Conservation (phyloP, 1,140 invertebrate species). For the Leptoteleia sp. region DNA sequence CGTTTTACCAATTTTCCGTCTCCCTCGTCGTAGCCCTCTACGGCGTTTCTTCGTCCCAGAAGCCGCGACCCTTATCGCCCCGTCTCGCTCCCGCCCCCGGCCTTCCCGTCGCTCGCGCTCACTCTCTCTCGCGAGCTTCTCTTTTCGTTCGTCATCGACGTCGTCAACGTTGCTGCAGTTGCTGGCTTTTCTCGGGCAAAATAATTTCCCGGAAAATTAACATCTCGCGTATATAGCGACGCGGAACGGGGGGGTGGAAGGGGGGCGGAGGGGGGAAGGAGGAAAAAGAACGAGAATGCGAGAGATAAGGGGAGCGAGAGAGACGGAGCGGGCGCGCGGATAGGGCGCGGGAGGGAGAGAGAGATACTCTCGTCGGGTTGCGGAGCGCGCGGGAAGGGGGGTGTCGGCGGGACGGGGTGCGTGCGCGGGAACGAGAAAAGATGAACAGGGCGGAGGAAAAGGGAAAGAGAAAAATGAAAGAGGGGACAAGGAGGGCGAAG, state of each 20-base stretch:
- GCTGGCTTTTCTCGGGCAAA: conserved; percentile 50
- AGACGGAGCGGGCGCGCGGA: conserved; percentile 45
- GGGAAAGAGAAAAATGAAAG: conserved; percentile 47
- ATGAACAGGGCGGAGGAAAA: conserved; percentile 51
- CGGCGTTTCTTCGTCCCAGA: too few species aligned
- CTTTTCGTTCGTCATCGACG: conserved; percentile 63
- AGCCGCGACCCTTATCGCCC: not conserved
- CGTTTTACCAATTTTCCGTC: too few species aligned
- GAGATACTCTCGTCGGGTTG: conserved; percentile 3
- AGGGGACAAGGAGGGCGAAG: conserved; percentile 46
- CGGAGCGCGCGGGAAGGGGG: conserved; percentile 26
- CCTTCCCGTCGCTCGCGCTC: conserved; percentile 14
- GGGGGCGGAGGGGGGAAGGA: conserved; percentile 15
- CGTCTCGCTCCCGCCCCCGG: conserved; percentile 2
- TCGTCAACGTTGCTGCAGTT: conserved; percentile 47
- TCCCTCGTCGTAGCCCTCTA: too few species aligned
- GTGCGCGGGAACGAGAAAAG: conserved; percentile 61
- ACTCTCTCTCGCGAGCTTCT: conserved; percentile 13
- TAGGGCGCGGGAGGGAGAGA: too few species aligned
- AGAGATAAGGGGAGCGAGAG: conserved; percentile 36
- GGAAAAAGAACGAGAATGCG: too few species aligned
- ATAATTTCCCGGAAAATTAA: conserved; percentile 63
- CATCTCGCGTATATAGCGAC: conserved; percentile 36
- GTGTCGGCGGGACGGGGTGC: conserved; percentile 28
- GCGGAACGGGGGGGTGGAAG: not conserved